A percentile compares a stretch with the other conserved stretches of the same genome.
Conservation (phyloP, 2,113 vertebrate species). For the Donacobius atricapilla region DNA sequence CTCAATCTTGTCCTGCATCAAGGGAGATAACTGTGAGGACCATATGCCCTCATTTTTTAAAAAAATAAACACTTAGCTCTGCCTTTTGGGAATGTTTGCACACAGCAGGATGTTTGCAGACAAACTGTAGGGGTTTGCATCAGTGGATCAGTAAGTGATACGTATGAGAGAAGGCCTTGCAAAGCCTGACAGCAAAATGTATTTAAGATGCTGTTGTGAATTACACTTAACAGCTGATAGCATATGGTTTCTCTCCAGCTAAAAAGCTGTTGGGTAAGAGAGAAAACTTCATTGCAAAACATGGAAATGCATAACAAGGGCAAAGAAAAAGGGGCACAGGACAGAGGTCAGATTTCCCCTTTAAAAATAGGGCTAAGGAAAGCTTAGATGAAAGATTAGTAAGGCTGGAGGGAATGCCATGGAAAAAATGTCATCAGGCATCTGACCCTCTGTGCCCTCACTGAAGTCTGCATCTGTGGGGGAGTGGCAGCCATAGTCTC, state of each 20-base stretch:
- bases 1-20: background rate
- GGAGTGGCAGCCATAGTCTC: conserved; percentile 31
- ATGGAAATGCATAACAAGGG: conserved; percentile 53
- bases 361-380: conserved; percentile 71
- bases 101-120: background rate
- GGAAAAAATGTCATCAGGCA: conserved; percentile 57
- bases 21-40: background rate
- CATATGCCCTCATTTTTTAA: background rate
- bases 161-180: background rate
- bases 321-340: conserved; percentile 61
- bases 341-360: conserved; percentile 68
- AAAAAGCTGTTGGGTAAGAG: background rate
- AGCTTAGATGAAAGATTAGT: conserved; percentile 69
- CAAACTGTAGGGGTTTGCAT: background rate
- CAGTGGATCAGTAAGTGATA: background rate
- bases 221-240: background rate
- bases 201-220: background rate
- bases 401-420: conserved; percentile 66
- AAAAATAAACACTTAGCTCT: background rate
- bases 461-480: conserved; percentile 31
- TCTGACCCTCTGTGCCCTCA: conserved; percentile 37
- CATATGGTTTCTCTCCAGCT: background rate
- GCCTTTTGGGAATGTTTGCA: background rate
- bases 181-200: background rate
- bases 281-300: conserved; percentile 22